These are phyloP conservation scores for Propithecus perrieri DNA, from an alignment of 2,797 vertebrate genomes.

Conservation along the genomic window DNA sequence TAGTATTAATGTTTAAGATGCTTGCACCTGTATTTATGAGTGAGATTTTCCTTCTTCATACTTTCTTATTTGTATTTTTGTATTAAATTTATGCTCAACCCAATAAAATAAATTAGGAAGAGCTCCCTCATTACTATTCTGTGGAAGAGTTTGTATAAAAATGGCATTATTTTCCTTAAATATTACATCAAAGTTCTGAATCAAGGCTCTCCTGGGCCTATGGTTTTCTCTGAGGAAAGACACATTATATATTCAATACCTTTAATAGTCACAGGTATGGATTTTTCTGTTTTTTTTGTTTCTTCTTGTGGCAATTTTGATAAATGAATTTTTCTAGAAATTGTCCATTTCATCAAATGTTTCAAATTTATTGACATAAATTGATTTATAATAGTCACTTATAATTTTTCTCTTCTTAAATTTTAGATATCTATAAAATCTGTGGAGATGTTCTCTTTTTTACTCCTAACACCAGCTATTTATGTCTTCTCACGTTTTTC, in stretches of 20 bases:
- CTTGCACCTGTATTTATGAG: too few relatives aligned
- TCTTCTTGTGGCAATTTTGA: background rate
- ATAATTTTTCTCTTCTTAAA: background rate
- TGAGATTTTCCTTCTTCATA: background rate
- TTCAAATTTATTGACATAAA: background rate
- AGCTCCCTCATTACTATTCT: background rate
- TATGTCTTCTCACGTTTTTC: accelerated
- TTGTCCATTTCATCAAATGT: background rate
- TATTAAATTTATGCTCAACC: background rate
- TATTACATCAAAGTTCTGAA: too few relatives aligned
- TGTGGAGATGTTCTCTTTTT: background rate
- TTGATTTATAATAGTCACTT: background rate
- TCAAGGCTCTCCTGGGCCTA: background rate
- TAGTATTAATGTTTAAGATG: too few relatives aligned
- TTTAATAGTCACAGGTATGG: background rate
- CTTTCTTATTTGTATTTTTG: background rate
- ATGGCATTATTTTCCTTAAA: background rate
- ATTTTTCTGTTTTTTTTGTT: background rate
- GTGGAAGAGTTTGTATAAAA: background rate
- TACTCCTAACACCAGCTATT: accelerated
- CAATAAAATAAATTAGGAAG: background rate
- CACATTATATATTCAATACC: accelerated
- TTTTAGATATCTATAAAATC: too few relatives aligned
- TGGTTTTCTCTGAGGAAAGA: background rate
- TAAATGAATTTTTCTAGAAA: background rate